These are phyloP conservation scores for Numenius phaeopus DNA, from an alignment of 2,797 vertebrate genomes.

Conservation along the genomic window DNA sequence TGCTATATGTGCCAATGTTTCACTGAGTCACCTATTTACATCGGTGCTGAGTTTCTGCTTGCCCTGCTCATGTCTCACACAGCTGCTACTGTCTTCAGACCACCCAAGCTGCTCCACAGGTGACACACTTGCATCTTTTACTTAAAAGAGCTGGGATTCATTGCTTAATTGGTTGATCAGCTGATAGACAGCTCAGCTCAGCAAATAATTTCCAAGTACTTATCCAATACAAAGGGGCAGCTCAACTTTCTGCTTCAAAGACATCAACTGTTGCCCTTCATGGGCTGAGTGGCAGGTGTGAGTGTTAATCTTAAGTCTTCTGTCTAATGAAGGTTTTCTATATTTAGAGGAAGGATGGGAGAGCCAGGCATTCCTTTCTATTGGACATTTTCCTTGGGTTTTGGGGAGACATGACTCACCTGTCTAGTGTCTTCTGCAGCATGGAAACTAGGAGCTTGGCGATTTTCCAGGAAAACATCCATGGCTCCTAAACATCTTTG, in stretches of 20 bases:
- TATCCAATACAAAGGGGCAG: not conserved
- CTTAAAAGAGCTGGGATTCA: not conserved
- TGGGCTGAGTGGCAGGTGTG: not conserved
- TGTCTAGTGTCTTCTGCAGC: not conserved
- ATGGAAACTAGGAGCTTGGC: not conserved
- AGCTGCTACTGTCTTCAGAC: conserved; percentile 59
- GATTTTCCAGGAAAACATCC: not conserved
- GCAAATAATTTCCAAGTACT: conserved; percentile 58
- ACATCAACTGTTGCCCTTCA: not conserved
- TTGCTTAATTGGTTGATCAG: conserved; percentile 45
- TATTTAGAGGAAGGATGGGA: not conserved
- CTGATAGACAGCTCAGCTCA: conserved; percentile 21
- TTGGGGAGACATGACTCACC: not conserved
- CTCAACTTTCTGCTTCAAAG: conserved; percentile 1
- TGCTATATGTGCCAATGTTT: not conserved
- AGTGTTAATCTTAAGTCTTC: not conserved
- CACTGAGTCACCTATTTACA: not conserved
- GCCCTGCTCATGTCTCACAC: not conserved
- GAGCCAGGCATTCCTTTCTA: not conserved
- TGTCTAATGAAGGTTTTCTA: not conserved
- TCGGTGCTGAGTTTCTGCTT: conserved; percentile 18
- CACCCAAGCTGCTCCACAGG: conserved; percentile 63
- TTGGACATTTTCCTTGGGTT: not conserved
- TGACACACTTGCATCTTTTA: not conserved
- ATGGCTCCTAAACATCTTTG: not conserved